Conservation (phyloP, 2,797 vertebrate species). For the Schizothorax lantsangensis region DNA sequence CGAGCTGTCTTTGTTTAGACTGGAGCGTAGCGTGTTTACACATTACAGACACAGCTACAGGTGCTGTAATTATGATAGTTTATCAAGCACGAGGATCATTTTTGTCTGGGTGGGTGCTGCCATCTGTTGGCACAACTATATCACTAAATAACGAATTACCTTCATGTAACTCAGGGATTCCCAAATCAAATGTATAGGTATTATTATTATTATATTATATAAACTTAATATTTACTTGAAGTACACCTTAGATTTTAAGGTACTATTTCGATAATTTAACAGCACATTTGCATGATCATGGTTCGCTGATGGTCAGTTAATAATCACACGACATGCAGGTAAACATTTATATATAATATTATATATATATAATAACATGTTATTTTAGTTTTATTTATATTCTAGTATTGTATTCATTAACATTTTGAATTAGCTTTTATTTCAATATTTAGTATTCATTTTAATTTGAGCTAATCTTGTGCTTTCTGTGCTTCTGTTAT, state of each 20-base stretch:
- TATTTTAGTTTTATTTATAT: background rate
- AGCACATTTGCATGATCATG: background rate
- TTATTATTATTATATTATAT: background rate
- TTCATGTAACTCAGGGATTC: background rate
- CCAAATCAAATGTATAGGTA: background rate
- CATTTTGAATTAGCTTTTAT: background rate
- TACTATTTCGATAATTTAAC: background rate
- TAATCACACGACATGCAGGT: background rate
- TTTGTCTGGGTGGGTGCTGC: conserved; percentile 39
- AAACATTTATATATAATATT: background rate
- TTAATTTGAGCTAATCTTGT: background rate
- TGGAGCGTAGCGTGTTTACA: conserved; percentile 18
- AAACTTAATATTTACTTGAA: background rate
- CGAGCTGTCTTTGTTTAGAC: conserved; percentile 3
- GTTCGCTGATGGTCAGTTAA: background rate
- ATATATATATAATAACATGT: too few species aligned
- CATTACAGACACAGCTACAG: background rate
- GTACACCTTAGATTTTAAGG: background rate
- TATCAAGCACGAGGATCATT: background rate
- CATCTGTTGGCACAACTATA: conserved; percentile 50
- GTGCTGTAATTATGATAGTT: background rate
- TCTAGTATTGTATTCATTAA: background rate
- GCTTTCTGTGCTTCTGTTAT: background rate
- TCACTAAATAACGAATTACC: background rate
- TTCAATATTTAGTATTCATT: background rate